These are phyloP conservation scores for Lathamus discolor DNA, from an alignment of 2,113 vertebrate genomes.

Conservation along the genomic window DNA sequence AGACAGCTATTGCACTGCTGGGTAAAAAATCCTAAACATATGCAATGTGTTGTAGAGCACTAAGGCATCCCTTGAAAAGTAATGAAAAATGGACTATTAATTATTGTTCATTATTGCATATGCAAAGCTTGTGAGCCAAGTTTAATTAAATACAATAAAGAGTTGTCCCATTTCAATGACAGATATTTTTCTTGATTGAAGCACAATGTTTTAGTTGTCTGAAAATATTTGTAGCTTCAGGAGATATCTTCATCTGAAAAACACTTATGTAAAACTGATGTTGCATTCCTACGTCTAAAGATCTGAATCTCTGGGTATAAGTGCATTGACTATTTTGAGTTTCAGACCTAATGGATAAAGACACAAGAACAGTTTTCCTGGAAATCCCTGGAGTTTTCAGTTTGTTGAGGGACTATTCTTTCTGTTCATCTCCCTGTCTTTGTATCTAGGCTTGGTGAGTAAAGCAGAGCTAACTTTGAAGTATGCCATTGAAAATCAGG, in stretches of 20 bases:
- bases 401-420: background rate
- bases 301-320: background rate
- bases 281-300: background rate
- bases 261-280: background rate
- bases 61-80: background rate
- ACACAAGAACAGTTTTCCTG: background rate
- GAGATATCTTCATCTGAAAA: background rate
- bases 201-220: background rate
- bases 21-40: background rate
- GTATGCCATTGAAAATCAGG: background rate
- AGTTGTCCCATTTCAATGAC: background rate
- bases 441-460: background rate
- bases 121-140: background rate
- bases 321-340: background rate
- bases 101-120: background rate
- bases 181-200: background rate
- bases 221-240: background rate
- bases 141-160: constrained; percentile 24
- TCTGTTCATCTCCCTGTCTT: background rate
- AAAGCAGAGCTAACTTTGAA: background rate
- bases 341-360: background rate
- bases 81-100: background rate
- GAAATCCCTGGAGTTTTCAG: background rate
- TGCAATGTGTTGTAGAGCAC: background rate
- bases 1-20: background rate